A percentile compares a stretch with the other conserved stretches of the same genome.
phyloP scores from a whole-genome alignment of 1,140 invertebrate species.

The Drosophila azteca region DNA sequence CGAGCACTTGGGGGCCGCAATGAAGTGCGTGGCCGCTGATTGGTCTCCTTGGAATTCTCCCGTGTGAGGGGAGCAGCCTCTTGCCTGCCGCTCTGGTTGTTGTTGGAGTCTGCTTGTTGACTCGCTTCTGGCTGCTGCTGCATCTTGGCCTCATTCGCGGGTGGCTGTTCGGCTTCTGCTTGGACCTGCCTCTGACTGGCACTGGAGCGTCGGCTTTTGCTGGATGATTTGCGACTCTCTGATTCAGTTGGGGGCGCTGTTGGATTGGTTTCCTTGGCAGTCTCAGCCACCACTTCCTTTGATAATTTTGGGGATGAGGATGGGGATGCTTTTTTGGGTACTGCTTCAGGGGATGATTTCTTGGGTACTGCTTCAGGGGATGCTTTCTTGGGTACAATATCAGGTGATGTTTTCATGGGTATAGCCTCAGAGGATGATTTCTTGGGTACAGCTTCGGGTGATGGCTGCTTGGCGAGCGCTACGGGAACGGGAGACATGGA shows the following conservation, averaged over 20 bases:
- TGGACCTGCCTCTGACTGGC: conserved; percentile 48
- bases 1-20: conserved; percentile 88
- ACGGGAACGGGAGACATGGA: conserved; percentile 43
- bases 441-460: not conserved
- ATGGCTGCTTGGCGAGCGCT: not conserved
- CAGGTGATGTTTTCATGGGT: not conserved
- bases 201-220: conserved; percentile 66
- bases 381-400: not conserved
- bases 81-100: conserved; percentile 45
- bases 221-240: conserved; percentile 60
- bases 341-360: not conserved
- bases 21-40: conserved; percentile 84
- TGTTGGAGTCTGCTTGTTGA: conserved; percentile 13
- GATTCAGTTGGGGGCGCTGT: conserved; percentile 28
- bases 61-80: conserved; percentile 64
- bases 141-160: not conserved
- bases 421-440: not conserved
- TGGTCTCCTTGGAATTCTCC: conserved; percentile 70
- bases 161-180: not conserved
- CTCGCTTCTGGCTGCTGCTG: conserved; percentile 9
- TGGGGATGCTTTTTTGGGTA: not conserved
- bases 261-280: conserved; percentile 19
- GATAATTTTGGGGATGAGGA: not conserved
- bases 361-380: not conserved
- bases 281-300: conserved; percentile 14